phyloP scores from a whole-genome alignment of 1,140 invertebrate species.

The Coenobita brevimanus region DNA sequence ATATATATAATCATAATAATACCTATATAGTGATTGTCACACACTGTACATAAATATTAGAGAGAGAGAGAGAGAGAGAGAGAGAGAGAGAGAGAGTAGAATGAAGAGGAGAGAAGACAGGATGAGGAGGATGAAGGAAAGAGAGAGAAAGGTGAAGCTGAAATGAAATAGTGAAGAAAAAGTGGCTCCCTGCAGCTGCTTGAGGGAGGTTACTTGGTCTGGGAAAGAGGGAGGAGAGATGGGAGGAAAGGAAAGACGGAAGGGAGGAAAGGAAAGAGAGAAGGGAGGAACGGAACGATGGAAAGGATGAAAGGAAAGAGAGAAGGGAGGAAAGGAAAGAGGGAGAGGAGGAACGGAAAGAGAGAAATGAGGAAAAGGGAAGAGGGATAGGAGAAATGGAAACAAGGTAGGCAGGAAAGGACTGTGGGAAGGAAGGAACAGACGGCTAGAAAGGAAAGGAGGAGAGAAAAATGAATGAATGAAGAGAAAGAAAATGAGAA shows the following conservation, averaged over 20 bases:
- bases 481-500: neutral
- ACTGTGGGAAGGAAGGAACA: neutral
- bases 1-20: too few species aligned
- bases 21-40: too few species aligned
- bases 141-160: neutral
- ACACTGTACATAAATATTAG: neutral
- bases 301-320: neutral
- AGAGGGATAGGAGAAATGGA: neutral
- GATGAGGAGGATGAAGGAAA: neutral
- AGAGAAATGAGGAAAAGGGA: neutral
- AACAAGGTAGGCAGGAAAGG: neutral
- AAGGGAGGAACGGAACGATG: neutral
- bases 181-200: neutral
- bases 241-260: neutral
- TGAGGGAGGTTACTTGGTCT: neutral
- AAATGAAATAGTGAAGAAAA: neutral
- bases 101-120: neutral
- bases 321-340: neutral
- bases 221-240: neutral
- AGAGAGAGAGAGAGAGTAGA: neutral
- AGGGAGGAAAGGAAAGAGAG: slow-evolving; percentile 10
- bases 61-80: too few species aligned
- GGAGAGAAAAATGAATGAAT: too few species aligned
- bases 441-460: neutral
- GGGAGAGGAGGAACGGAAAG: neutral